Evolutionary conservation across 2,888 invertebrate species (phyloP).

Genomic region (Drosophila bunnanda): DNA sequence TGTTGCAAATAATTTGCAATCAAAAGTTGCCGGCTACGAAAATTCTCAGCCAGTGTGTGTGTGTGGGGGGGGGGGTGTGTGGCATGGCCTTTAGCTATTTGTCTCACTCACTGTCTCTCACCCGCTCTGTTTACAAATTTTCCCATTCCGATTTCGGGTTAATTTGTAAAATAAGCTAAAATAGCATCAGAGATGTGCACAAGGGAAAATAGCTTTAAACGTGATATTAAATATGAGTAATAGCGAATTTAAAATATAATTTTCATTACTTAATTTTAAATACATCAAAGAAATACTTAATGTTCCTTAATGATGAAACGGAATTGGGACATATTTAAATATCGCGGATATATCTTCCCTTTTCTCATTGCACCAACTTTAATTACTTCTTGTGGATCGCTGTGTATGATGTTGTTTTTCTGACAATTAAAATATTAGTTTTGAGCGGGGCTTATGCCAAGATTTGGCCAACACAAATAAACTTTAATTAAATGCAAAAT

Average conservation of each 20-base stretch:
- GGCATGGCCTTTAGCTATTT: conserved; percentile 44
- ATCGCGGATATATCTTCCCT: neutral
- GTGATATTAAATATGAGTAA: neutral
- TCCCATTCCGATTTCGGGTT: conserved; percentile 47
- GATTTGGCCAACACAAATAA: conserved; percentile 40
- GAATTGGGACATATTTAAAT: neutral
- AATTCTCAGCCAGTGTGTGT: conserved; percentile 29
- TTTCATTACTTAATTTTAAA: too few relatives aligned
- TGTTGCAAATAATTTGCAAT: conserved; percentile 76
- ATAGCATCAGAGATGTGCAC: conserved; percentile 12
- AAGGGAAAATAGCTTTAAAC: neutral
- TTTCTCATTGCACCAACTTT: conserved; percentile 6
- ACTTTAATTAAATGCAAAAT: conserved; percentile 64
- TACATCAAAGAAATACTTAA: neutral
- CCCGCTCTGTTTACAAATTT: conserved; percentile 19
- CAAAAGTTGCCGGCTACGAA: conserved; percentile 69
- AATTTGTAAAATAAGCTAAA: conserved; percentile 71
- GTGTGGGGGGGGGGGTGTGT: conserved; percentile 30
- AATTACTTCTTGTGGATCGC: conserved; percentile 11
- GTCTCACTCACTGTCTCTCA: neutral
- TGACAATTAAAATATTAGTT: conserved; percentile 74
- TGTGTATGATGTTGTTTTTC: conserved; percentile 51
- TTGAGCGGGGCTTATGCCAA: conserved; percentile 51
- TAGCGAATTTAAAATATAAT: neutral
- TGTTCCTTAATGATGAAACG: too few relatives aligned